Evolutionary conservation across 2,113 vertebrate species (phyloP), one percentile per base, ranked within the genome.

Genomic region (Seriola quinqueradiata): DNA sequence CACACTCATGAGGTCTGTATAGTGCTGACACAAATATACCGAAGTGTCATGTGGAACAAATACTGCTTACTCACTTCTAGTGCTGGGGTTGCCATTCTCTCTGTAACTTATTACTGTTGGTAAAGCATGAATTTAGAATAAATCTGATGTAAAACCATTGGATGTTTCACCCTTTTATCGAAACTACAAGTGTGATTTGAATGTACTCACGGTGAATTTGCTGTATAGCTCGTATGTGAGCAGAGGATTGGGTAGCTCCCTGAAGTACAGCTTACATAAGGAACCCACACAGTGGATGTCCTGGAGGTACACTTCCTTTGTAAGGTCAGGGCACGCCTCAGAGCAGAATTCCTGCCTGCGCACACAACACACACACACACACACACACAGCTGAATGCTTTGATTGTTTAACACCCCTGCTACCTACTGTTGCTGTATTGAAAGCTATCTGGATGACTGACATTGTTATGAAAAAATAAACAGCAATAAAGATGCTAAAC

Each of bases 211-310:
- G 32, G 97, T 99, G 94, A 99, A 99, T 93, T 97, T 98, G 93
- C 96, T 96, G 94, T 99, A 99, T 74, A 99, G 97, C 87, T 99
- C 97, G 85, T 97, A 98, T 36, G 98, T 99, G 93, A 99, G 98
- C 86, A 99, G 97, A 25, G 98, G 98, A 92, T 98, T 99, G 89
- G 98, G 98, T 23, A 99, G 95, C 78, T 99, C 98, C 89, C 98
- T 95, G 94, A 99, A 99, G 94, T 99, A 99, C 65, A 99, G 95
- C 92, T 99, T 99, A 94, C 98, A 99, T 86, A 99, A 96, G 1
- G 98, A 99, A 75, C 98, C 97, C 92, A 99, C 98, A 8, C 98
- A 99, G 96, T 99, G 98, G 94, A 99, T 99, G 93, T 99, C 98
- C 96, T 99, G 98, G 77, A 99, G 97, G 93, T 99, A 99, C 91